These are phyloP conservation scores for Gnatocerus cornutus DNA, from an alignment of 2,888 invertebrate species.

Conservation along the genomic window DNA sequence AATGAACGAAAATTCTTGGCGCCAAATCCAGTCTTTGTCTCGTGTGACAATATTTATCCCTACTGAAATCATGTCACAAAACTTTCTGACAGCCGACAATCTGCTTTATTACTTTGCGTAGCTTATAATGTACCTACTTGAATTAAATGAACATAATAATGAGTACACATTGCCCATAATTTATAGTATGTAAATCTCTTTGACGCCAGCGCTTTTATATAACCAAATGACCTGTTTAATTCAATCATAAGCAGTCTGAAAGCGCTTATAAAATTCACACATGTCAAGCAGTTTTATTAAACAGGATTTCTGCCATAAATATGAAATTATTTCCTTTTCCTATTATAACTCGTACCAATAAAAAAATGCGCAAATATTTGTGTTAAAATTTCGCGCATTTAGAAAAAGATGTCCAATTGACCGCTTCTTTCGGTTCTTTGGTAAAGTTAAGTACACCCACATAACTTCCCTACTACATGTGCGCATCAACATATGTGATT, in stretches of 20 bases:
- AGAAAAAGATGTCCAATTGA: not conserved
- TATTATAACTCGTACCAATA: constrained; percentile 3
- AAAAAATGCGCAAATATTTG: constrained; percentile 25
- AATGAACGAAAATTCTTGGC: not conserved
- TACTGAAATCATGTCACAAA: no score
- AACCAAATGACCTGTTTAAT: constrained; percentile 17
- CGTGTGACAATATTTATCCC: no score
- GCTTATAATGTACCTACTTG: constrained; percentile 3
- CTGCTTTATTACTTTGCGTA: constrained; percentile 4
- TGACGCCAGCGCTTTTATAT: constrained; percentile 29
- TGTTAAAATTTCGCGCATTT: constrained; percentile 12
- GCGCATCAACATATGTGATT: constrained; percentile 46
- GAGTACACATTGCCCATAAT: constrained; percentile 29
- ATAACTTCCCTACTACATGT: constrained; percentile 30
- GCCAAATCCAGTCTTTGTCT: no score
- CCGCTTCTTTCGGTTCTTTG: not conserved
- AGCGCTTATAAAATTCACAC: constrained; percentile 13
- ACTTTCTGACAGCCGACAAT: no score
- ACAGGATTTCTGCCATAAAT: constrained; percentile 26
- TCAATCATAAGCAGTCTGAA: constrained; percentile 8
- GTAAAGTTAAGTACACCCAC: constrained; percentile 39
- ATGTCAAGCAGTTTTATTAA: constrained; percentile 11
- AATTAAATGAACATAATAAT: constrained; percentile 19
- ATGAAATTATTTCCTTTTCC: constrained; percentile 17
- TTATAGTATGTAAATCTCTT: constrained; percentile 29